A percentile compares a stretch with the other conserved stretches of the same genome.
Conservation (phyloP, 1,140 invertebrate species). For the Meloidogyne hapla region DNA sequence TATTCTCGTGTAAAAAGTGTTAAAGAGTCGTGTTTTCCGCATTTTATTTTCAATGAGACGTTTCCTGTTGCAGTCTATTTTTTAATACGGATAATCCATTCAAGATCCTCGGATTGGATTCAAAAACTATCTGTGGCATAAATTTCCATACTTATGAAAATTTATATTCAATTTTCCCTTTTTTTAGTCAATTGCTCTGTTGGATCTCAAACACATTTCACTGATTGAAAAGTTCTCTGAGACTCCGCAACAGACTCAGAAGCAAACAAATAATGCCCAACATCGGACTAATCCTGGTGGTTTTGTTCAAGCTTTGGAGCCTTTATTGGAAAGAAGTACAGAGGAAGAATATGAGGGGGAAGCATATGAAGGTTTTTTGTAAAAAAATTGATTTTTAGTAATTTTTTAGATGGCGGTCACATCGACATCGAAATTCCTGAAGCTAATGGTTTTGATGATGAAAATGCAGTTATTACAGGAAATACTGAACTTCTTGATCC, state of each 20-base stretch:
- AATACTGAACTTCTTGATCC: neutral
- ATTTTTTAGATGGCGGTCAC: neutral
- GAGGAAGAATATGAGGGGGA: slow-evolving; percentile 10
- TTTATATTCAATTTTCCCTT: too few relatives aligned
- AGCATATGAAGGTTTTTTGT: neutral
- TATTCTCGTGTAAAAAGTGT: too few relatives aligned
- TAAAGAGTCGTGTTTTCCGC: too few relatives aligned
- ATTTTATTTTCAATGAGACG: too few relatives aligned
- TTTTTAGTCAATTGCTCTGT: slow-evolving; percentile 28
- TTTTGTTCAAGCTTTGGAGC: neutral
- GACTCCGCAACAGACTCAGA: neutral
- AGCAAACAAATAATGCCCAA: neutral
- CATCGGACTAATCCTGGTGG: neutral
- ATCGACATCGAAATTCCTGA: neutral
- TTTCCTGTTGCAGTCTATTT: too few relatives aligned
- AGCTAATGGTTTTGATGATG: slow-evolving; percentile 3
- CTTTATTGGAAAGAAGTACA: slow-evolving; percentile 7
- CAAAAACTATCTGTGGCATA: too few relatives aligned
- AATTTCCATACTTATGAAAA: too few relatives aligned
- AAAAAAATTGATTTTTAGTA: neutral
- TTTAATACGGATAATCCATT: too few relatives aligned
- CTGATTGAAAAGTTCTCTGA: slow-evolving; percentile 29
- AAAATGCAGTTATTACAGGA: neutral
- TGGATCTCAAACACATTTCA: slow-evolving; percentile 33
- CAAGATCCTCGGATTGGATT: slow-evolving; percentile 56